Percentiles rank a stretch among this genome's conserved stretches.
Evolutionary conservation across 2,888 invertebrate genomes (phyloP).

Genomic region (Eupithecia vulgata): DNA sequence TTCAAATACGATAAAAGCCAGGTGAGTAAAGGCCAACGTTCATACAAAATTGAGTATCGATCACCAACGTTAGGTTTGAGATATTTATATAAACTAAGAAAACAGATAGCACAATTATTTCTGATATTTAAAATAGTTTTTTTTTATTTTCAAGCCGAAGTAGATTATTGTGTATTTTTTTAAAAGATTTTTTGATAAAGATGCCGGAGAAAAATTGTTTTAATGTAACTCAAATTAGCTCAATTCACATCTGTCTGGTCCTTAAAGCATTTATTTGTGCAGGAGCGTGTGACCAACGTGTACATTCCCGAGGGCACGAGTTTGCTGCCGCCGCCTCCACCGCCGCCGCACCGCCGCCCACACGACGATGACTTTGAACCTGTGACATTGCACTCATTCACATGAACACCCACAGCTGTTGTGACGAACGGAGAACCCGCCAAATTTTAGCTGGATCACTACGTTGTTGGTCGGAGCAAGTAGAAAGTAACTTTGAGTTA

Average conservation of each 20-base stretch:
- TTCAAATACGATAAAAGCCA: conserved; percentile 92
- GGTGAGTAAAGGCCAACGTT: conserved; percentile 66
- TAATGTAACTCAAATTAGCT: no score
- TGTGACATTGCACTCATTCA: conserved; percentile 81
- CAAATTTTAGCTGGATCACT: conserved; percentile 31
- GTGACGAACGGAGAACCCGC: conserved; percentile 20
- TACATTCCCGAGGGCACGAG: conserved; percentile 89
- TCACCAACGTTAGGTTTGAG: no score
- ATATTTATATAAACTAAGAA: no score
- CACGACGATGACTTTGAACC: conserved; percentile 84
- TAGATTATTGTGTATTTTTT: no score
- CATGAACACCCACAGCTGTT: conserved; percentile 52
- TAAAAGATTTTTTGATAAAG: no score
- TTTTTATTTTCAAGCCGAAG: no score
- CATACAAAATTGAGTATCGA: no score
- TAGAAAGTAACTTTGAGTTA: background rate
- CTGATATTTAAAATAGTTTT: no score
- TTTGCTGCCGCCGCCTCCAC: conserved; percentile 86
- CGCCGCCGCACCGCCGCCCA: conserved; percentile 76
- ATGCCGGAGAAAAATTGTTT: no score
- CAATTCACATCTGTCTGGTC: no score
- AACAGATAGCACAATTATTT: no score
- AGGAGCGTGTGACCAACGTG: conserved; percentile 86
- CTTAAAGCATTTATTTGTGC: conserved; percentile 7
- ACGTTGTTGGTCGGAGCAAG: conserved; percentile 13